Conservation (phyloP, 2,888 invertebrate species). For the Camptogramma bilineatum region DNA sequence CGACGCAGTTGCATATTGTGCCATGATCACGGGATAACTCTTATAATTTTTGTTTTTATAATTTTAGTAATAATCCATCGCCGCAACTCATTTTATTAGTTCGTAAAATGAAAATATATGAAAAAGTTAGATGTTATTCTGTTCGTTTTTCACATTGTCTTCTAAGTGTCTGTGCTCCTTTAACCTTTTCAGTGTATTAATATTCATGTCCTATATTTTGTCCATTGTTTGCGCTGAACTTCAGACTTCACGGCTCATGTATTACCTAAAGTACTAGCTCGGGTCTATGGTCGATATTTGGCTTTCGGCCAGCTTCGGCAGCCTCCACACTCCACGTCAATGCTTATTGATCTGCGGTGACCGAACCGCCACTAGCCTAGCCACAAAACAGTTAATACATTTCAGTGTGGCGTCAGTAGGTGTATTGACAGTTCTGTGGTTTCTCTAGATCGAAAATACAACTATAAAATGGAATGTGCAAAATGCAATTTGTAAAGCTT, state of each 20-base stretch:
- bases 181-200: slow-evolving; percentile 1
- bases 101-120: not conserved
- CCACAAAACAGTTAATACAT: not conserved
- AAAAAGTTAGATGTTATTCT: not conserved
- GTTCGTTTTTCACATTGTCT: not conserved
- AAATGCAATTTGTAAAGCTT: too few relatives aligned
- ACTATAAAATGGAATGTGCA: too few relatives aligned
- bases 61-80: too few relatives aligned
- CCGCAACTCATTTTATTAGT: too few relatives aligned
- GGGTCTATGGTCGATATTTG: slow-evolving; percentile 36
- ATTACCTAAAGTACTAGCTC: slow-evolving; percentile 16
- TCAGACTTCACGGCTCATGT: slow-evolving; percentile 12
- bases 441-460: too few relatives aligned
- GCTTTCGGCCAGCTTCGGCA: slow-evolving; percentile 34
- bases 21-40: too few relatives aligned
- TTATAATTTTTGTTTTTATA: too few relatives aligned
- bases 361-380: not conserved
- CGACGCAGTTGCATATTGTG: too few relatives aligned
- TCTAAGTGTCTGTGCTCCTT: slow-evolving; percentile 1
- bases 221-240: slow-evolving; percentile 17
- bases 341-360: slow-evolving; percentile 33
- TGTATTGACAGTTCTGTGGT: too few relatives aligned
- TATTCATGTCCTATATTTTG: slow-evolving; percentile 14
- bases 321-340: slow-evolving; percentile 26
- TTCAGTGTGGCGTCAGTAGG: too few relatives aligned